Percentiles rank a stretch among this genome's conserved stretches.
Evolutionary conservation across 2,888 invertebrate genomes (phyloP).

Genomic region (Marronus borbonicus): DNA sequence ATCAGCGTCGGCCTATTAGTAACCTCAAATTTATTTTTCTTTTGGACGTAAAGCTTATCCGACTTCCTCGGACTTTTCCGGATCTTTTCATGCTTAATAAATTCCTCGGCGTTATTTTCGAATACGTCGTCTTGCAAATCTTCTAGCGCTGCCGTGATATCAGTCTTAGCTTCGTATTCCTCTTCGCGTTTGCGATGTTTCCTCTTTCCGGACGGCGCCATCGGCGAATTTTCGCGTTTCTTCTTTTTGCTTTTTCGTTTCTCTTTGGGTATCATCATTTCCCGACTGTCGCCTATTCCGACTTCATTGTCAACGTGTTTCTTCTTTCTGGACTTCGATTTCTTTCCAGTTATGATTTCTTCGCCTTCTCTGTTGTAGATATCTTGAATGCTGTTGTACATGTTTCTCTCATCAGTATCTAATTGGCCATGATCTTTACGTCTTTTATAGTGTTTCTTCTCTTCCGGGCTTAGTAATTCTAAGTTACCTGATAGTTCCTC

Average conservation of each 20-base stretch:
- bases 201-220: constrained; percentile 62
- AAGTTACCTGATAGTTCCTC: constrained; percentile 69
- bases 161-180: constrained; percentile 66
- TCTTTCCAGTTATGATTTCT: constrained; percentile 64
- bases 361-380: constrained; percentile 65
- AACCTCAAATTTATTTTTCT: constrained; percentile 68
- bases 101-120: constrained; percentile 65
- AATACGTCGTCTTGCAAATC: constrained; percentile 71
- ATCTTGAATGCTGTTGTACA: constrained; percentile 68
- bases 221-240: constrained; percentile 64
- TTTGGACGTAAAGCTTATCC: constrained; percentile 69
- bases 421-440: constrained; percentile 66
- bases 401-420: constrained; percentile 68
- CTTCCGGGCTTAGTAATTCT: constrained; percentile 69
- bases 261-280: constrained; percentile 70
- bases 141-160: constrained; percentile 68
- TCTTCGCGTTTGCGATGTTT: constrained; percentile 68
- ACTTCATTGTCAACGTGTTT: constrained; percentile 61
- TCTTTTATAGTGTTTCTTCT: constrained; percentile 67
- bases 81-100: constrained; percentile 61
- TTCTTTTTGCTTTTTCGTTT: constrained; percentile 69
- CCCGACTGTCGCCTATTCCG: constrained; percentile 66
- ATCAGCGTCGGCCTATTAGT: constrained; percentile 58
- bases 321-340: constrained; percentile 68
- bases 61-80: constrained; percentile 66